These are phyloP conservation scores for Machimus atricapillus DNA, from an alignment of 2,888 invertebrate genomes.

Conservation along the genomic window DNA sequence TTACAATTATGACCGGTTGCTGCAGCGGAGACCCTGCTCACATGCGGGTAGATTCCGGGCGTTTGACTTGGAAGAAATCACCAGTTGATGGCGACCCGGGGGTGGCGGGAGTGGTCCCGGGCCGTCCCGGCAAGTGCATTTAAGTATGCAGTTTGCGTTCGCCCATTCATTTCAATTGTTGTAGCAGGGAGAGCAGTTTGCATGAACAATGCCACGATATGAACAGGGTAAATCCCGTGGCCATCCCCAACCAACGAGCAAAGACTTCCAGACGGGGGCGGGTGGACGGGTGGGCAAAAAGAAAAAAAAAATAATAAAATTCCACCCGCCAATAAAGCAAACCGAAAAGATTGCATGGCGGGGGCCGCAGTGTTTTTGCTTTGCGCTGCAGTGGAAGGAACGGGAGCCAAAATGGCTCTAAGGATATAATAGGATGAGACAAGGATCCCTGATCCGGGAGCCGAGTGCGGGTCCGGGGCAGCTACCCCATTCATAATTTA, in stretches of 20 bases:
- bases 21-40: not conserved
- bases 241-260: not conserved
- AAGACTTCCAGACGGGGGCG: not conserved
- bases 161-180: constrained; percentile 39
- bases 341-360: not conserved
- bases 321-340: constrained; percentile 17
- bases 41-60: constrained; percentile 15
- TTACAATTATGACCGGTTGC: constrained; percentile 9
- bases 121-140: not conserved
- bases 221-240: not conserved
- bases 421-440: constrained; percentile 7
- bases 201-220: constrained; percentile 27
- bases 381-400: not conserved
- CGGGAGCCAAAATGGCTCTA: not conserved
- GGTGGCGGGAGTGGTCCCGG: not conserved
- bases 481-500: constrained; percentile 22
- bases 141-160: constrained; percentile 40
- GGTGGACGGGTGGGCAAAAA: not conserved
- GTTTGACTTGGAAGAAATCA: constrained; percentile 27
- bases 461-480: not conserved
- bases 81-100: not conserved
- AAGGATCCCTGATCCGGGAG: not conserved
- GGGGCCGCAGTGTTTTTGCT: not conserved
- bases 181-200: constrained; percentile 16
- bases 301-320: not conserved